Evolutionary conservation across 2,797 vertebrate species (phyloP).

Genomic region (Podarcis siculus): DNA sequence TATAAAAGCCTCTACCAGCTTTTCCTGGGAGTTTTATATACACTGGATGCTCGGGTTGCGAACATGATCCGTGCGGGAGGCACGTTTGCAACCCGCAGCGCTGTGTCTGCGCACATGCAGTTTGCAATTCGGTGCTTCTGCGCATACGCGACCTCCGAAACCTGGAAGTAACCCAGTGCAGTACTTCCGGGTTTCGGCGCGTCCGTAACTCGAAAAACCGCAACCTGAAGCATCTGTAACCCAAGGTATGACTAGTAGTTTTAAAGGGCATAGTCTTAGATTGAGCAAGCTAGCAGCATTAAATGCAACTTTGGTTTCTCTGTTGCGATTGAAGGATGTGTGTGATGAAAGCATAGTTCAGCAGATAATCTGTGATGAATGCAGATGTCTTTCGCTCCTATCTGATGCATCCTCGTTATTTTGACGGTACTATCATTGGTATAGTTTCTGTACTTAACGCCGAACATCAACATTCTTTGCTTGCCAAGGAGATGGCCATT

Average conservation of each 20-base stretch:
- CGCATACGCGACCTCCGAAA: too few relatives aligned
- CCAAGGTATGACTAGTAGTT: not conserved
- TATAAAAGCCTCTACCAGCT: not conserved
- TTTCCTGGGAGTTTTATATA: not conserved
- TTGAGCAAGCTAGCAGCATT: not conserved
- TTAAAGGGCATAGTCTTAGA: not conserved
- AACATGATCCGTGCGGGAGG: too few relatives aligned
- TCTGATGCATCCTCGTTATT: slow-evolving; percentile 82
- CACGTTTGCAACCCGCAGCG: too few relatives aligned
- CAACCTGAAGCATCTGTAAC: too few relatives aligned
- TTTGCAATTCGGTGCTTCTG: too few relatives aligned
- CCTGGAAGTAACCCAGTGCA: too few relatives aligned
- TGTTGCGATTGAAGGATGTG: slow-evolving; percentile 12
- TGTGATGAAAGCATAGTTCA: slow-evolving; percentile 88
- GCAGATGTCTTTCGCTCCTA: slow-evolving; percentile 85
- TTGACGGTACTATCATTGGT: too few relatives aligned
- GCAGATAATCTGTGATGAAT: slow-evolving; percentile 81
- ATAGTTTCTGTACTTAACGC: not conserved
- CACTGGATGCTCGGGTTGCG: too few relatives aligned
- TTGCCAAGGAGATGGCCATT: not conserved
- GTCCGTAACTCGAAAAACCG: too few relatives aligned
- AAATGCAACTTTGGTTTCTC: not conserved
- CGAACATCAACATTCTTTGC: not conserved
- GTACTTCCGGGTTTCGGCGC: too few relatives aligned
- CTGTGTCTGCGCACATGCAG: too few relatives aligned